A percentile compares a stretch with the other conserved stretches of the same genome.
phyloP scores from a whole-genome alignment of 2,888 invertebrate species.

The Leucophenga montana region DNA sequence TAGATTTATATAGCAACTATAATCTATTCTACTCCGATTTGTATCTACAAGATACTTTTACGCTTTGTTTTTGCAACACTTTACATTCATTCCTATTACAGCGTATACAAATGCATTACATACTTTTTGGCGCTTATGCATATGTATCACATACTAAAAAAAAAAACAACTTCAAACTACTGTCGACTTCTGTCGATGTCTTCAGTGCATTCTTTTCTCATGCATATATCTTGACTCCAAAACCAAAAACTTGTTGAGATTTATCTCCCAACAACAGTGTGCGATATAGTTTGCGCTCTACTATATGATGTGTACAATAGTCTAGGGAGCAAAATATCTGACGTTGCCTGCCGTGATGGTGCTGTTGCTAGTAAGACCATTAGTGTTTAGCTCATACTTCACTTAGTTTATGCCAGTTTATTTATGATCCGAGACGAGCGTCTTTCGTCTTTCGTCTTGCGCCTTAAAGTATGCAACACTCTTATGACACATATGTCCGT shows the following conservation, averaged over 20 bases:
- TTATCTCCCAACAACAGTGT: constrained; percentile 55
- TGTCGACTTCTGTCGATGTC: constrained; percentile 49
- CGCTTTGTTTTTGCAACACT: no score
- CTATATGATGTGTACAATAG: neutral
- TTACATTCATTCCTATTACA: constrained; percentile 12
- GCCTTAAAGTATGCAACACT: constrained; percentile 55
- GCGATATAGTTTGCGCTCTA: no score
- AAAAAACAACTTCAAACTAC: constrained; percentile 32
- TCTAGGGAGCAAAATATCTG: constrained; percentile 27
- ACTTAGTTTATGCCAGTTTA: constrained; percentile 60
- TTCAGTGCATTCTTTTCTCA: neutral
- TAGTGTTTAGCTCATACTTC: constrained; percentile 49
- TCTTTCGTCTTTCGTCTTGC: constrained; percentile 38
- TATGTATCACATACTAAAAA: constrained; percentile 35
- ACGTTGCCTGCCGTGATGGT: constrained; percentile 41
- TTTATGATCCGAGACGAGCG: constrained; percentile 55
- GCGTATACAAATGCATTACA: constrained; percentile 39
- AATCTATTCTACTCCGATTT: no score
- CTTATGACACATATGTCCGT: constrained; percentile 27
- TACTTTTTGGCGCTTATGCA: constrained; percentile 48
- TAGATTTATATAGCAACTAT: no score
- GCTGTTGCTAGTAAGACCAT: constrained; percentile 47
- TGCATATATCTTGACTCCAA: constrained; percentile 5
- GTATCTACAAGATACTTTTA: no score
- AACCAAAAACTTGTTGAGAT: constrained; percentile 62